Evolutionary conservation across 2,113 vertebrate species (phyloP).

Genomic region (Carassius gibelio): DNA sequence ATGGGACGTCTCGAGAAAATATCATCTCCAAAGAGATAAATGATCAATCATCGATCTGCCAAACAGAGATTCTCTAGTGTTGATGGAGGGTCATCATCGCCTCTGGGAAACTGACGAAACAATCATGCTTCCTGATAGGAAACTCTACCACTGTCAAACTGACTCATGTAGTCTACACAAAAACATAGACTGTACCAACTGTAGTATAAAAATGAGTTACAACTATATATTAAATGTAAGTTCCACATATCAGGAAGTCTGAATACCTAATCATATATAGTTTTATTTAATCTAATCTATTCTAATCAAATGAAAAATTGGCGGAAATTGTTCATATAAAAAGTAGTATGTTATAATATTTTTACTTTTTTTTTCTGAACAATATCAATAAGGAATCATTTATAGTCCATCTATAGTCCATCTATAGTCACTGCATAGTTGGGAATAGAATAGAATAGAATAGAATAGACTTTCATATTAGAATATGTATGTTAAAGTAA

Average conservation of each 20-base stretch:
- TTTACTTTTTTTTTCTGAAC: not conserved
- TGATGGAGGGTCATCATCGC: conserved; percentile 63
- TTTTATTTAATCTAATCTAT: not conserved
- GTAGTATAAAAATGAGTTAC: too few relatives aligned
- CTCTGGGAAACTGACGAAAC: conserved; percentile 58
- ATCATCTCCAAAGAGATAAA: conserved; percentile 33
- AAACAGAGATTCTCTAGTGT: conserved; percentile 66
- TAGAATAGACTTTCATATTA: not conserved
- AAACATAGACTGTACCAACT: not conserved
- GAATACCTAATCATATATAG: too few relatives aligned
- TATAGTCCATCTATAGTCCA: too few relatives aligned
- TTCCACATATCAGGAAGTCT: too few relatives aligned
- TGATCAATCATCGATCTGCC: conserved; percentile 51
- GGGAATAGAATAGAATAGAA: too few relatives aligned
- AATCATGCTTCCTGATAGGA: not conserved
- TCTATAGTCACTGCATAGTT: not conserved
- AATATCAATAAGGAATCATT: not conserved
- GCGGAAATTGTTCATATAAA: not conserved
- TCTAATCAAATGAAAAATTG: not conserved
- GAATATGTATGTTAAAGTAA: not conserved
- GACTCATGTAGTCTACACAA: not conserved
- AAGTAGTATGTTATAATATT: not conserved
- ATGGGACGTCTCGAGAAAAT: conserved; percentile 35
- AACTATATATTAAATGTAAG: too few relatives aligned
- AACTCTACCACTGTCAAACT: not conserved